These are phyloP conservation scores for Isichthys henryi DNA, from an alignment of 2,113 vertebrate genomes.

Conservation along the genomic window DNA sequence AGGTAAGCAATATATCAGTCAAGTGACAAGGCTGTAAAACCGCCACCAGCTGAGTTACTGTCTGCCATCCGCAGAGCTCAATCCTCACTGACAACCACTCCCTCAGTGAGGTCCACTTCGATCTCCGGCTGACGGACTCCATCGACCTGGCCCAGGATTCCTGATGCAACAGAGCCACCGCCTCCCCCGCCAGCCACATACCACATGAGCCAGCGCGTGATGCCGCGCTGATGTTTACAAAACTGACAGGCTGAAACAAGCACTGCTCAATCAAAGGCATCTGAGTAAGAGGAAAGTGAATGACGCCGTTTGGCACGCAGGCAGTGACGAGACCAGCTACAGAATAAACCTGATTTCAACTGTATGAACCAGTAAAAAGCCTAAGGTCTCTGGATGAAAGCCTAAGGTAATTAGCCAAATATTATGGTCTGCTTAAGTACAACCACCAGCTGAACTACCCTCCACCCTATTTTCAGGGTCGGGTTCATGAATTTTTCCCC, in stretches of 20 bases:
- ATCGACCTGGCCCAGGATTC: not conserved
- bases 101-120: not conserved
- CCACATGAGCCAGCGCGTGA: not conserved
- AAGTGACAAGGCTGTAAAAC: slow-evolving; percentile 6
- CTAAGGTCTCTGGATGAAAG: not conserved
- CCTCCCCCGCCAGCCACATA: not conserved
- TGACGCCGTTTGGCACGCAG: not conserved
- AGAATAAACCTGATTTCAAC: not conserved
- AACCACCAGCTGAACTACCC: not conserved
- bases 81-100: not conserved
- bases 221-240: not conserved
- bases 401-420: not conserved
- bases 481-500: not conserved
- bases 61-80: not conserved
- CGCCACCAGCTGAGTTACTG: not conserved
- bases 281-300: not conserved
- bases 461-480: not conserved
- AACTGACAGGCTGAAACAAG: not conserved
- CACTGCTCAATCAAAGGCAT: not conserved
- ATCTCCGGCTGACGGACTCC: not conserved
- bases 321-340: not conserved
- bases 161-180: not conserved
- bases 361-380: not conserved
- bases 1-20: slow-evolving; percentile 20
- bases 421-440: not conserved